Base-by-base conservation (phyloP, 35 echinoderm and acorn worm genomes). In the Lytechinus variegatus region DNA sequence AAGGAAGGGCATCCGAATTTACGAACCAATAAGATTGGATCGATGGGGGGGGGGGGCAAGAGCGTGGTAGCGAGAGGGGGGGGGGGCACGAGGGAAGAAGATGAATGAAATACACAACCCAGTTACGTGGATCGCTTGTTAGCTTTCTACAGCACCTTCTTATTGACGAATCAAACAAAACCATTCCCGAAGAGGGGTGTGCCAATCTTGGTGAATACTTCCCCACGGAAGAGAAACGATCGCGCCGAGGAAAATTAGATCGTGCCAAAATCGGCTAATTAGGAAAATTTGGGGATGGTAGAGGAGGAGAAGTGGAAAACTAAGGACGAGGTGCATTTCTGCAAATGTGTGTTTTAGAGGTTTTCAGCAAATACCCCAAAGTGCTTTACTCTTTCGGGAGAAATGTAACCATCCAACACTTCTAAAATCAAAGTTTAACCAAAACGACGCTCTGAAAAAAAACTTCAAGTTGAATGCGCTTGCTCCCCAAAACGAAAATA, bases 301-400 rank as follows among this genome's bases (percentile, higher is more conserved):
- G n/a, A n/a, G 33, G 33, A 44, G 19, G n/a, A 16, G 19, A 79
- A 79, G 56, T 58, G 56, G 13, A 79, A 79, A 24, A 79, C n/a
- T 16, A 24, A 79, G 66, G 14, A 5, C 16, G 61, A 79, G 66
- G 66, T 24, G 66, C 19, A 24, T 79, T 79, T 79, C 21, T 16
- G 66, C 66, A 79, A 79, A 79, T 79, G 66, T 79, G 66, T 79
- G 66, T 79, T 79, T 79, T 79, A 24, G 66, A 79, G 66, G 66
- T 24, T 79, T 79, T 24, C 66, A 24, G 66, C n/a, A 79, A 79
- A 79, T 79, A 79, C 66, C 66, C 66, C 19, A 79, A 79, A 79
- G 66, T 79, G 66, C 66, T 79, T 79, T 79, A 79, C 66, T 79
- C 66, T 79, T 79, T 79, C 66, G 66, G 66, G 66, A 4, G 66